Evolutionary conservation across 1,140 invertebrate genomes (phyloP), one percentile per base, ranked within the genome.

Genomic region (Nylanderia fulva): DNA sequence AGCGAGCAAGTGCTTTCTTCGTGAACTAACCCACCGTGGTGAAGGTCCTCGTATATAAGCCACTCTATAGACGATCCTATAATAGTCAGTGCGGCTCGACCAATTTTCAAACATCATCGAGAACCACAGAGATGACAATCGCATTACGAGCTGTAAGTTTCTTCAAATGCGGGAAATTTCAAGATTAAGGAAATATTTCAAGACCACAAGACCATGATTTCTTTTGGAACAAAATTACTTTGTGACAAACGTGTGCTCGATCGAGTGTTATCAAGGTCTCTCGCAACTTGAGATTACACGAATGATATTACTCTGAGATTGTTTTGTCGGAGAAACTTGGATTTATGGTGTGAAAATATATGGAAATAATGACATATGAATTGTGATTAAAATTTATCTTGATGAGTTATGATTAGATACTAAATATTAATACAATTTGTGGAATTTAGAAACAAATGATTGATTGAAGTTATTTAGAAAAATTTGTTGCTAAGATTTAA

Each of bases 11-110:
- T 93, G 92, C 90, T 94, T 94, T 94, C 93, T 90, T 94, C 88
- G 64, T 90, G 84, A 89, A 91, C 63, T 69, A 56, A 85, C 69
- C 85, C 86, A 91, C 74, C n/a, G n/a, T 33, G 90, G 93, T 93
- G 93, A 94, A 93, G 93, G 93, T 94, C 93, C 36, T 91, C 86
- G 90, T 95, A 95, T 95, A 95, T 95, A 95, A 94, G 93, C 89
- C 76, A 86, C 86, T 61, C 75, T 69, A 48, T 79, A 82, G 52
- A 58, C 86, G 85, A 89, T 89, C 87, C 85, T 89, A 86, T 87
- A 92, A 92, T 93, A 90, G 92, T 91, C 93, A 94, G 93, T 94
- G 88, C 87, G 77, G 82, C 52, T 64, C 83, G 58, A 76, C 68
- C 54, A 71, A 84, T 48, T 76, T 69, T 54, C 24, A 86, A 91